Percentiles rank a stretch among this genome's conserved stretches.
phyloP scores from a whole-genome alignment of 2,113 vertebrate species.

The Physeter macrocephalus region DNA sequence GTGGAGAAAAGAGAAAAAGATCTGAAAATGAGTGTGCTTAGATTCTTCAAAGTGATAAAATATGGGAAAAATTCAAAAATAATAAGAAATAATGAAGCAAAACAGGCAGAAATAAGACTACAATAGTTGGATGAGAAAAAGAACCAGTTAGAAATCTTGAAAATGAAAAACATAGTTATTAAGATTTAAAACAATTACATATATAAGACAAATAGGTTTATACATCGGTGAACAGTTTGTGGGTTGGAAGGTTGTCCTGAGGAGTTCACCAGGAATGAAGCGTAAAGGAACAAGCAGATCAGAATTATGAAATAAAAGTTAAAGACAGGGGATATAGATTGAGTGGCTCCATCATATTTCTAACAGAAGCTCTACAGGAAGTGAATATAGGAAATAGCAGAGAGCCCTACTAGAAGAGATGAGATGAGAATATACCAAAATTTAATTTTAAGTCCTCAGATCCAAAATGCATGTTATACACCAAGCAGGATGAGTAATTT shows the following conservation, averaged over 20 bases:
- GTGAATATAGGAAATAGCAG: background rate
- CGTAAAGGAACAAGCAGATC: background rate
- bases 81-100: constrained; percentile 1
- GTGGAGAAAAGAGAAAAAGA: background rate
- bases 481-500: background rate
- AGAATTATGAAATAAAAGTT: background rate
- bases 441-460: background rate
- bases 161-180: background rate
- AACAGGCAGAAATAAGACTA: background rate
- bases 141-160: background rate
- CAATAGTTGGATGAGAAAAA: background rate
- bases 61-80: background rate
- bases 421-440: background rate
- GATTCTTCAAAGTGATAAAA: background rate
- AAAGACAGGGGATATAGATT: too few species aligned
- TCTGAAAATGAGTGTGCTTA: background rate
- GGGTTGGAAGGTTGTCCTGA: background rate
- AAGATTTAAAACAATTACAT: background rate
- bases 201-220: background rate
- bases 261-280: background rate
- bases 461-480: background rate
- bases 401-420: background rate
- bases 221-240: background rate
- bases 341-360: background rate
- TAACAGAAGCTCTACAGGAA: background rate